A percentile compares a stretch with the other conserved stretches of the same genome.
phyloP scores from a whole-genome alignment of 2,113 vertebrate species.

The Eclectus roratus region DNA sequence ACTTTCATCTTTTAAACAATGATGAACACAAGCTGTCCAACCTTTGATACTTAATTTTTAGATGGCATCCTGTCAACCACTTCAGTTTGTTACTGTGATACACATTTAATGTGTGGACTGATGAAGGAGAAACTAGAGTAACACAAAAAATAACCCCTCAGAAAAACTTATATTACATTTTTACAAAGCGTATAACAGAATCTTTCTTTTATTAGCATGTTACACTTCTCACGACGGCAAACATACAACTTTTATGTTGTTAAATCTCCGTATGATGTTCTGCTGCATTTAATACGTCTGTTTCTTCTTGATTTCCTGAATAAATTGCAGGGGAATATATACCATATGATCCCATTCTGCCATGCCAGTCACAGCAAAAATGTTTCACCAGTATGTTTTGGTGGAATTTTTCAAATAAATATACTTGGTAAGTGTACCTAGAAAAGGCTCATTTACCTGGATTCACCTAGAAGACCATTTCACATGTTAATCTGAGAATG shows the following conservation, averaged over 20 bases:
- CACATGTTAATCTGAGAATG: neutral
- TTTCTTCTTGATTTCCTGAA: neutral
- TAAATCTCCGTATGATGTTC: neutral
- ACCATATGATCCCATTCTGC: neutral
- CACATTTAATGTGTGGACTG: neutral
- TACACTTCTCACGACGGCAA: neutral
- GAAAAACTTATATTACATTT: neutral
- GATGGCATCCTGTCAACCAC: neutral
- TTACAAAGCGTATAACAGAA: neutral
- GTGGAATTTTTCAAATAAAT: neutral
- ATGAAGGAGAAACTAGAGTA: neutral
- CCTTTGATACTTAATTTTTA: neutral
- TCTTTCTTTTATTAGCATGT: neutral
- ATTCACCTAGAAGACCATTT: neutral
- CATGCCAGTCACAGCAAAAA: neutral
- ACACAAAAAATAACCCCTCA: neutral
- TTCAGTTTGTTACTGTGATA: neutral
- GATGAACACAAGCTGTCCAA: neutral
- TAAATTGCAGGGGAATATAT: neutral
- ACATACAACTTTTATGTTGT: neutral
- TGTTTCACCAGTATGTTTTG: neutral
- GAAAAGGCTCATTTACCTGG: neutral
- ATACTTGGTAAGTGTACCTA: neutral
- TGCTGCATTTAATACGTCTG: neutral
- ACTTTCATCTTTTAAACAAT: neutral